A percentile compares a stretch with the other conserved stretches of the same genome.
phyloP scores from a whole-genome alignment of 2,797 vertebrate species.

The Rhodeus uyekii region DNA sequence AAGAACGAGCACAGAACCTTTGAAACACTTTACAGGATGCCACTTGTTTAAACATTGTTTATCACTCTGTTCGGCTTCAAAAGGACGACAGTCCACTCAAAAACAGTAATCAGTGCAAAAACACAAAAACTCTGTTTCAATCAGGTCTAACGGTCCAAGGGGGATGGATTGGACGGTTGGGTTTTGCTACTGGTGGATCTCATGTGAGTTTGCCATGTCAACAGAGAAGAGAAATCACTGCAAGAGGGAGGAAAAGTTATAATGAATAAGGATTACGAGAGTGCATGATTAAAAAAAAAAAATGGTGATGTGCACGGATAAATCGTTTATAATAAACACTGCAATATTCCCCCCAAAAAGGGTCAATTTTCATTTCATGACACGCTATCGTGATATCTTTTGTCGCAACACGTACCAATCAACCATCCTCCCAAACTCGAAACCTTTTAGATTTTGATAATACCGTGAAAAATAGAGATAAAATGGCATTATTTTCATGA shows the following conservation, averaged over 20 bases:
- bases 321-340: too few relatives aligned
- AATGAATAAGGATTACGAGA: not conserved
- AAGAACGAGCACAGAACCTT: not conserved
- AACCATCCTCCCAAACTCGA: too few relatives aligned
- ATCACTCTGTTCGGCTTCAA: not conserved
- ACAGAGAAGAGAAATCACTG: not conserved
- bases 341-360: too few relatives aligned
- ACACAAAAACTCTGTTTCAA: too few relatives aligned
- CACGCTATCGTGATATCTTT: not conserved
- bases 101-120: not conserved
- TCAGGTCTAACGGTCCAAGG: not conserved
- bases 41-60: slow-evolving; percentile 9
- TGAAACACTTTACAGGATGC: slow-evolving; percentile 3
- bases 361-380: too few relatives aligned
- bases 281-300: not conserved
- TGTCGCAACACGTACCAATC: too few relatives aligned
- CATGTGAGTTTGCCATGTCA: too few relatives aligned
- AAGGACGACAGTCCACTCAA: not conserved
- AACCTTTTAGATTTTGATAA: not conserved
- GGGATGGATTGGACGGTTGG: too few relatives aligned
- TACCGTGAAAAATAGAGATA: too few relatives aligned
- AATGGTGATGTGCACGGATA: too few relatives aligned
- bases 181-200: too few relatives aligned
- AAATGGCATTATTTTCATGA: not conserved
- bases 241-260: not conserved